phyloP scores from a whole-genome alignment of 2,888 invertebrate species.

The Cantharis rufa region DNA sequence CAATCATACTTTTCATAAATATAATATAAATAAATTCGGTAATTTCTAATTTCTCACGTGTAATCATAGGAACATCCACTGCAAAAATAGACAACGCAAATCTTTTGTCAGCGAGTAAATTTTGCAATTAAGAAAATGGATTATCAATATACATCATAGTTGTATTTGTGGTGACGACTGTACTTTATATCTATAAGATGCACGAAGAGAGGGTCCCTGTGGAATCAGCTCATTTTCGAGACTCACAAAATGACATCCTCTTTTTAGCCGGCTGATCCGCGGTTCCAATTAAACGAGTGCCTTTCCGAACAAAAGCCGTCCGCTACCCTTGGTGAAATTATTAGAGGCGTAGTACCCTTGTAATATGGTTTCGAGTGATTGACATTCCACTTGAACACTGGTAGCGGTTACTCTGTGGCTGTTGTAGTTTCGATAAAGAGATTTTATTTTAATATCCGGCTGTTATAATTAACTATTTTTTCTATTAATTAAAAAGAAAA shows the following conservation, averaged over 20 bases:
- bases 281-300: slow-evolving; percentile 54
- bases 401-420: slow-evolving; percentile 39
- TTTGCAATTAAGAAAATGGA: not conserved
- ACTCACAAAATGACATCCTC: slow-evolving; percentile 55
- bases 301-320: slow-evolving; percentile 45
- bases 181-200: not conserved
- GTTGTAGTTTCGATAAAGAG: not conserved
- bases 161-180: not conserved
- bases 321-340: slow-evolving; percentile 43
- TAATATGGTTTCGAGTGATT: slow-evolving; percentile 41
- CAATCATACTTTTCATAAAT: slow-evolving; percentile 13
- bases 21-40: slow-evolving; percentile 4
- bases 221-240: slow-evolving; percentile 51
- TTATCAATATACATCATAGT: not conserved
- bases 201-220: slow-evolving; percentile 41
- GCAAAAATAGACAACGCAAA: not conserved
- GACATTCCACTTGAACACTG: slow-evolving; percentile 43
- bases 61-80: not conserved
- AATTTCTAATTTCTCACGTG: not conserved
- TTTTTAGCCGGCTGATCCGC: slow-evolving; percentile 55
- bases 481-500: not conserved
- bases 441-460: not conserved
- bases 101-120: not conserved
- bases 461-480: not conserved
- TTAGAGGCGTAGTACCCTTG: slow-evolving; percentile 44